These are phyloP conservation scores for Orthosia gothica DNA, from an alignment of 2,888 invertebrate species.

Conservation along the genomic window DNA sequence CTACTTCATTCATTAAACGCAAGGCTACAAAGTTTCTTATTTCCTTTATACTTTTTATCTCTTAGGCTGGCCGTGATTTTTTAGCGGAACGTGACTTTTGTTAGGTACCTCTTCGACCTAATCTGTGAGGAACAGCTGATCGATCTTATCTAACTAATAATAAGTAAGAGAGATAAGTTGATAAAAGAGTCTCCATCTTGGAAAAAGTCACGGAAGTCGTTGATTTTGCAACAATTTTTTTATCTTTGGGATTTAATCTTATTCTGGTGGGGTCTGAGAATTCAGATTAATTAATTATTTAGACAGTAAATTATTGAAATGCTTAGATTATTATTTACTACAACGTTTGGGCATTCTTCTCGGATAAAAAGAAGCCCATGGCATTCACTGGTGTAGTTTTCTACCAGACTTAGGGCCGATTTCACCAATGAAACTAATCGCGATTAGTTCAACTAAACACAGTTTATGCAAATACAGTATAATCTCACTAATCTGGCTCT, in stretches of 20 bases:
- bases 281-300: too few species aligned
- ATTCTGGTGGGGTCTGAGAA: background rate
- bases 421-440: too few species aligned
- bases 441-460: too few species aligned
- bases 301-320: too few species aligned
- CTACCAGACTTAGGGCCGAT: too few species aligned
- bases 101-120: background rate
- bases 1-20: constrained; percentile 6
- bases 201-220: constrained; percentile 17
- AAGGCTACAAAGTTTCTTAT: constrained; percentile 19
- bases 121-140: constrained; percentile 38
- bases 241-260: background rate
- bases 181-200: constrained; percentile 14
- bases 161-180: background rate
- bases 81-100: constrained; percentile 42
- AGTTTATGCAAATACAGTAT: too few species aligned
- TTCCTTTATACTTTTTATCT: constrained; percentile 49
- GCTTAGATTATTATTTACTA: too few species aligned
- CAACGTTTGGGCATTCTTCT: too few species aligned
- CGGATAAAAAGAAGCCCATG: too few species aligned
- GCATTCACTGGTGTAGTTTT: too few species aligned
- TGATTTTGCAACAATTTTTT: background rate
- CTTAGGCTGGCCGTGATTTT: constrained; percentile 37
- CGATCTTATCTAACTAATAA: constrained; percentile 22
- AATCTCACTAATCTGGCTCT: too few species aligned